These are phyloP conservation scores for Petrocephalus microphthalmus DNA, from an alignment of 2,113 vertebrate species.

Conservation along the genomic window DNA sequence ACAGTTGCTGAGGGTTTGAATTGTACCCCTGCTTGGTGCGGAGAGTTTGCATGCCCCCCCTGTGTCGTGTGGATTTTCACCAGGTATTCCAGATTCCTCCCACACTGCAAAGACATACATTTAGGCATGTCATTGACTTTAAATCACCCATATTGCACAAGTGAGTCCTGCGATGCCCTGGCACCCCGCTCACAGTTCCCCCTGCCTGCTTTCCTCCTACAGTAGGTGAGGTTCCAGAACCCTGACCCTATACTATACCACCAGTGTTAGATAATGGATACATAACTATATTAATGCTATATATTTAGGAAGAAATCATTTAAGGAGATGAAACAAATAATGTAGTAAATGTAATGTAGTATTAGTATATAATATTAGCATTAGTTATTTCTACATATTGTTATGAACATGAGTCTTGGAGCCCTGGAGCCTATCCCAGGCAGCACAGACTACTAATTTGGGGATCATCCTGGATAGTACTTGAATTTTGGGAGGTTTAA, in stretches of 20 bases:
- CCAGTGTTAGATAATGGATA: too few species aligned
- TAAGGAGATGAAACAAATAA: too few species aligned
- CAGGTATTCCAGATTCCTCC: neutral
- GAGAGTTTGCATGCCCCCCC: neutral
- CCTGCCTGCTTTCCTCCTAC: too few species aligned
- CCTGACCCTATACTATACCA: too few species aligned
- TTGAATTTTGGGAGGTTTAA: neutral
- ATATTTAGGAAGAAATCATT: too few species aligned
- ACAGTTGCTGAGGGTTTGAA: neutral
- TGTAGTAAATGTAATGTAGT: too few species aligned
- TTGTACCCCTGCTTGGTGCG: neutral
- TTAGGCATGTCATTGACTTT: neutral
- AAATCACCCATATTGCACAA: neutral
- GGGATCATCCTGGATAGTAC: neutral
- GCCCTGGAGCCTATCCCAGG: neutral
- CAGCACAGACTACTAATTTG: neutral
- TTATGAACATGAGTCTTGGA: neutral
- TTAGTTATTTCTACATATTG: neutral
- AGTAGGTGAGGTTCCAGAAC: too few species aligned
- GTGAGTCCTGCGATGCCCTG: neutral
- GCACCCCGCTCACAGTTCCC: too few species aligned
- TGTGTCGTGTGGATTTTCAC: neutral
- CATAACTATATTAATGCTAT: too few species aligned
- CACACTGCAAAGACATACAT: neutral
- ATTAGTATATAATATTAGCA: too few species aligned